These are phyloP conservation scores for Stichopus horrens DNA, from an alignment of 53 echinoderm and acorn worm genomes.

Conservation along the genomic window DNA sequence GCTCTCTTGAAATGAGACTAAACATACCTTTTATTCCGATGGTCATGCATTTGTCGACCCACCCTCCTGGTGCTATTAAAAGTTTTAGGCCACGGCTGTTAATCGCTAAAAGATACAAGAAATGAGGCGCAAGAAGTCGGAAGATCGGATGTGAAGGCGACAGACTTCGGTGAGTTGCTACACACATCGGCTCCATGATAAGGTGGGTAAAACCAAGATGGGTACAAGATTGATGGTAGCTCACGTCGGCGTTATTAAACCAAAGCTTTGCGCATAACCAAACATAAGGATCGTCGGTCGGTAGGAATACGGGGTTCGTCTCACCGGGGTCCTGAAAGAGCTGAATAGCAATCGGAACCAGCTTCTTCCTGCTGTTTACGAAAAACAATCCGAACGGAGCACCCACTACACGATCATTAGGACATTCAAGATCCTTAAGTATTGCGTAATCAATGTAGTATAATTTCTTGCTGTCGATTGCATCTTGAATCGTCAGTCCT, in stretches of 20 bases:
- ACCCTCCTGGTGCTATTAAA: constrained; percentile 60
- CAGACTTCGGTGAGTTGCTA: constrained; percentile 67
- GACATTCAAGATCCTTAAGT: constrained; percentile 53
- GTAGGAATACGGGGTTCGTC: constrained; percentile 75
- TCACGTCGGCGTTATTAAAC: constrained; percentile 76
- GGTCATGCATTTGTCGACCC: constrained; percentile 76
- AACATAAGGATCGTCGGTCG: constrained; percentile 71
- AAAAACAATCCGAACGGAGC: constrained; percentile 72
- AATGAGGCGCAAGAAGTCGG: constrained; percentile 83
- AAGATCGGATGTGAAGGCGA: constrained; percentile 89
- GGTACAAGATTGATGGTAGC: constrained; percentile 64
- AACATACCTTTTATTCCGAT: constrained; percentile 77
- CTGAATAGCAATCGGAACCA: constrained; percentile 78
- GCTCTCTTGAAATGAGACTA: constrained; percentile 56
- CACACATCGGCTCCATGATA: constrained; percentile 61
- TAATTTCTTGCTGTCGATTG: constrained; percentile 64
- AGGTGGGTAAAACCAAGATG: constrained; percentile 80
- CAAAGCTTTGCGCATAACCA: constrained; percentile 89
- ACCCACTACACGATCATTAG: constrained; percentile 50
- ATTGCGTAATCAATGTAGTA: constrained; percentile 72
- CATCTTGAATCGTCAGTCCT: constrained; percentile 71
- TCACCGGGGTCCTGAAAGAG: constrained; percentile 60
- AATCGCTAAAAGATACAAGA: constrained; percentile 87
- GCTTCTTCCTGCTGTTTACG: constrained; percentile 55
- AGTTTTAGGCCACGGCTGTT: constrained; percentile 48